These are phyloP conservation scores for Empis stercorea DNA, from an alignment of 2,888 invertebrate species.

Conservation along the genomic window DNA sequence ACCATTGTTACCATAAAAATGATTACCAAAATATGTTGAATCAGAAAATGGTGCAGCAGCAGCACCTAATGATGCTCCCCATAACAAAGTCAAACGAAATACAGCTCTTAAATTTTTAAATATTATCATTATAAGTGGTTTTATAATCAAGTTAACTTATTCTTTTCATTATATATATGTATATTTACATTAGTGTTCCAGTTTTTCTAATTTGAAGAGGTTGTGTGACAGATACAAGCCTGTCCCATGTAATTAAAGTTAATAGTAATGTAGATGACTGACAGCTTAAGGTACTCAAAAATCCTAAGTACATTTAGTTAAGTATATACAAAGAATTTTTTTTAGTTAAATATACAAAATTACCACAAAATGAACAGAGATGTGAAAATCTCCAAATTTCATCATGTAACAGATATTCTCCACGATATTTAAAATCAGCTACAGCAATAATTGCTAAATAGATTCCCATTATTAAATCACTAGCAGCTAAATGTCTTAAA, in stretches of 20 bases:
- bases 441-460: conserved; percentile 46
- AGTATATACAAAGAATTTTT: too few species aligned
- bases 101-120: conserved; percentile 30
- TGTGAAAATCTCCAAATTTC: conserved; percentile 44
- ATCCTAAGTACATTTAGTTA: conserved; percentile 31
- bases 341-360: conserved; percentile 10
- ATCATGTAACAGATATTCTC: conserved; percentile 43
- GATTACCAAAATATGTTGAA: conserved; percentile 39
- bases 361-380: conserved; percentile 44
- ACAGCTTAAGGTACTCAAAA: conserved; percentile 45
- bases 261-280: conserved; percentile 48
- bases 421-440: conserved; percentile 40
- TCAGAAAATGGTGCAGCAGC: conserved; percentile 40
- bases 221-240: conserved; percentile 46
- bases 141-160: too few species aligned
- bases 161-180: background rate
- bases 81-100: conserved; percentile 38
- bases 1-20: conserved; percentile 47
- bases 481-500: conserved; percentile 46
- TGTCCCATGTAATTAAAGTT: conserved; percentile 47
- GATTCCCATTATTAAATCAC: conserved; percentile 50
- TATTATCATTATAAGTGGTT: too few species aligned
- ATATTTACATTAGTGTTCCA: conserved; percentile 18
- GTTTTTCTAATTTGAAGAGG: conserved; percentile 36
- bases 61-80: conserved; percentile 38